phyloP scores from a whole-genome alignment of 2,113 vertebrate genomes.

The Zapus hudsonius region DNA sequence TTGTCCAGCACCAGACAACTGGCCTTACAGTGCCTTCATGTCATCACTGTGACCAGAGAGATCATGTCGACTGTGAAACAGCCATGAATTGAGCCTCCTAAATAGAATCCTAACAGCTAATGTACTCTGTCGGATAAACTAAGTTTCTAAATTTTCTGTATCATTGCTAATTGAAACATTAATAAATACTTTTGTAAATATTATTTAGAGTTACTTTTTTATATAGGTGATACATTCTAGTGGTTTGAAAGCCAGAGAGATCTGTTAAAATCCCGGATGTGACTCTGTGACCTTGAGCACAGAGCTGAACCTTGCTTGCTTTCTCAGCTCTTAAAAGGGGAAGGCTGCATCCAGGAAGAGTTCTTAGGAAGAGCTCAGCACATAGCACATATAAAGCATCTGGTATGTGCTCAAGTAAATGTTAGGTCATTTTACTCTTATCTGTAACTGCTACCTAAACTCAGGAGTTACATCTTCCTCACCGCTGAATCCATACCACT shows the following conservation, averaged over 20 bases:
- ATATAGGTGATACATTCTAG: not conserved
- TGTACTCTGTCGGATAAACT: not conserved
- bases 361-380: not conserved
- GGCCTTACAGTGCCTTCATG: not conserved
- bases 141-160: not conserved
- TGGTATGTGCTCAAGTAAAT: not conserved
- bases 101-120: constrained; percentile 20
- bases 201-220: constrained; percentile 29
- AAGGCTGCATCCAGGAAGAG: not conserved
- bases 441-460: not conserved
- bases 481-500: not conserved
- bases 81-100: not conserved
- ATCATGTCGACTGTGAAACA: not conserved
- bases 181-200: constrained; percentile 27
- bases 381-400: not conserved
- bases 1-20: not conserved
- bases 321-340: not conserved
- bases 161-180: not conserved
- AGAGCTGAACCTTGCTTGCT: not conserved
- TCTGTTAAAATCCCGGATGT: not conserved
- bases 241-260: constrained; percentile 33
- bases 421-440: not conserved
- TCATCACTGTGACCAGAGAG: not conserved
- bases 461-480: not conserved
- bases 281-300: not conserved